Conservation (phyloP, 2,797 vertebrate genomes). For the Acropternis orthonyx region DNA sequence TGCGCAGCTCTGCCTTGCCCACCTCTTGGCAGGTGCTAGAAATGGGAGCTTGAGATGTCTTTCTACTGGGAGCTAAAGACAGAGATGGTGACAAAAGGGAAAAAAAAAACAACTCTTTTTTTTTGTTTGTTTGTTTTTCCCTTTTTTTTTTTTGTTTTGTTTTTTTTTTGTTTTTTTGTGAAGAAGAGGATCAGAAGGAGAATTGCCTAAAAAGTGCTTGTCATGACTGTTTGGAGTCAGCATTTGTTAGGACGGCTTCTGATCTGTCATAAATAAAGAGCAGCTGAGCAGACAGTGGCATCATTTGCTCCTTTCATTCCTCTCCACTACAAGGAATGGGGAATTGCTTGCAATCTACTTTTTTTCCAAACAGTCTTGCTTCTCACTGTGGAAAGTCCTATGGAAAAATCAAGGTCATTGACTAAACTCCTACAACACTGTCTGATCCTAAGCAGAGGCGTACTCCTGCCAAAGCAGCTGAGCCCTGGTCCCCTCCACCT, state of each 20-base stretch:
- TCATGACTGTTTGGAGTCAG: background rate
- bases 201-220: background rate
- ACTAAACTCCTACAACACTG: accelerated
- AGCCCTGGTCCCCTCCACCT: background rate
- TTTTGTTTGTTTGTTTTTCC: too few relatives aligned
- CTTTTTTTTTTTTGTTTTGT: too few relatives aligned
- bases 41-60: background rate
- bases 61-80: background rate
- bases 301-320: background rate
- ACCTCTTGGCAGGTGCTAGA: background rate
- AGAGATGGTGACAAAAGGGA: background rate
- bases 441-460: background rate
- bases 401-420: background rate
- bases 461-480: background rate
- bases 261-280: background rate
- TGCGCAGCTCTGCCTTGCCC: background rate
- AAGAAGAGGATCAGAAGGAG: background rate
- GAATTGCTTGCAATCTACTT: background rate
- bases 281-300: background rate
- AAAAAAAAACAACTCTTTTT: accelerated
- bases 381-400: background rate
- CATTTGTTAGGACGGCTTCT: background rate
- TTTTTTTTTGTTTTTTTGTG: too few relatives aligned
- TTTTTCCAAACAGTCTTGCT: background rate
- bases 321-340: background rate